Evolutionary conservation across 1,140 invertebrate species (phyloP), one percentile per base, ranked within the genome.

Genomic region (Drosophila chauvacae): DNA sequence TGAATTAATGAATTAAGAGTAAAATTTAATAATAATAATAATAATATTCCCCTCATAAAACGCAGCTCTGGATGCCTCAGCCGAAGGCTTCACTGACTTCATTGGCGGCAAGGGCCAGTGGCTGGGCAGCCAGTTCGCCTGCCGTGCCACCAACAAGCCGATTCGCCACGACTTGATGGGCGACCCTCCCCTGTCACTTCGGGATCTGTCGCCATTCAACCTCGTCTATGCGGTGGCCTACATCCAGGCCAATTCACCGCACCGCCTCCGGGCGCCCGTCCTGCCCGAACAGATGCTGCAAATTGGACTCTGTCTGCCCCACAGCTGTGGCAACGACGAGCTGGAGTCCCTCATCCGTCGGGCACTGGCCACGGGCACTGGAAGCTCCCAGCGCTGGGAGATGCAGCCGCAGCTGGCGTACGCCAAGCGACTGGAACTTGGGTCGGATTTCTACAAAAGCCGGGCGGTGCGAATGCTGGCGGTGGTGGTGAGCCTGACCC

Each of bases 31-130:
- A 2, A 7, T 28, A 20, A 20, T n/a, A 20, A 20, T 20, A 20
- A 1, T 30, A 0, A 18, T 18, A 20, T 23, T 20, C 14, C 3
- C 16, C 23, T 23, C 10, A 4, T 7, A 23, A 23, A 16, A 4
- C 4, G 23, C 48, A 87, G 84, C 77, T 37, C 23, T 80, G 1
- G 84, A 87, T 45, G 84, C 84, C 11, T 87, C 84, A 33, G 77
- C 71, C 18, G 63, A 48, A 10, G 63, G 69, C 30, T 64, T 63
- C 11, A 9, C 41, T 4, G 69, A 83, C 16, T 74, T 87, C 5
- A 62, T 88, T 45, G 39, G 80, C 11, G 84, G 80, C 18, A 42
- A 71, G 9, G 62, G 65, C 20, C 35, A 47, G 1, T 88, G 77
- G 77, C 50, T 87, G 60, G 84, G 84, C 63, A 83, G 68, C 56